Evolutionary conservation across 2,113 vertebrate genomes (phyloP).

Genomic region (Stigmatopora argus): DNA sequence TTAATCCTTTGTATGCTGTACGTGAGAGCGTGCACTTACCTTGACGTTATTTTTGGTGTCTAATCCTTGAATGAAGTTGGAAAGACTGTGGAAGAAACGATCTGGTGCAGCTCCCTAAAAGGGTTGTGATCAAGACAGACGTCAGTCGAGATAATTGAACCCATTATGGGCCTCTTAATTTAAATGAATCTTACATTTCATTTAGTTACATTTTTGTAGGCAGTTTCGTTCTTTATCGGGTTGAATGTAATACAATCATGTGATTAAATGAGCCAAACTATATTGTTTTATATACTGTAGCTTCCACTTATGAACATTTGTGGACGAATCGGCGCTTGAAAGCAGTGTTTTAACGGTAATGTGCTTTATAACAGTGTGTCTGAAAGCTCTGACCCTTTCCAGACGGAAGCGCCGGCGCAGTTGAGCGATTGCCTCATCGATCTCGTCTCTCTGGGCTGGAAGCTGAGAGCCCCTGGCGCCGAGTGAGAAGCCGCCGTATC

Average conservation of each 20-base stretch:
- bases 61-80: conserved; percentile 82
- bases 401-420: conserved; percentile 80
- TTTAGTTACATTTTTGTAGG: too few relatives aligned
- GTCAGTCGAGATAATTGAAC: conserved; percentile 1
- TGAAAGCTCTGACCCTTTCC: conserved; percentile 70
- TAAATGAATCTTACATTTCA: too few relatives aligned
- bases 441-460: conserved; percentile 74
- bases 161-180: too few relatives aligned
- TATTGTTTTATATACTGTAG: too few relatives aligned
- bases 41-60: conserved; percentile 93
- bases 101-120: conserved; percentile 83
- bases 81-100: conserved; percentile 84
- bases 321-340: not conserved
- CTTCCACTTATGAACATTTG: not conserved
- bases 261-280: too few relatives aligned
- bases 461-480: conserved; percentile 79
- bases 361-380: not conserved
- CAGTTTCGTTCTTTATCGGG: too few relatives aligned
- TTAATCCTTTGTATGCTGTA: not conserved
- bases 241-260: too few relatives aligned
- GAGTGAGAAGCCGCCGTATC: conserved; percentile 94
- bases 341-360: not conserved
- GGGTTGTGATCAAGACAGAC: conserved; percentile 2
- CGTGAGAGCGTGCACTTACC: conserved; percentile 65
- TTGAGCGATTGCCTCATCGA: conserved; percentile 78